phyloP scores from a whole-genome alignment of 2,797 vertebrate genomes.

The Tragelaphus oryx region DNA sequence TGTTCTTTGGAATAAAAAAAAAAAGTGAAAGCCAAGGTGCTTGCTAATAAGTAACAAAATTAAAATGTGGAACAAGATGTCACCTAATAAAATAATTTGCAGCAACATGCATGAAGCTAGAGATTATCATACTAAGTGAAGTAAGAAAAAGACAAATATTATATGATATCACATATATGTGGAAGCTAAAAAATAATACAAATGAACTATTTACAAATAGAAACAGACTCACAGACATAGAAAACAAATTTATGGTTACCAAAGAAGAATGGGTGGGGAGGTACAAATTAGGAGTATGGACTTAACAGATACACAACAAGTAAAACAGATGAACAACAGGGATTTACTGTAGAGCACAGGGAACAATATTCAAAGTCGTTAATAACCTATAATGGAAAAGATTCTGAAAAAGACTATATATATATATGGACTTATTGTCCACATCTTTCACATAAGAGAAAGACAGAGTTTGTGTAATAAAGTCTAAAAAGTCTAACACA shows the following conservation, averaged over 20 bases:
- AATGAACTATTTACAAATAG: background rate
- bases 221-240: background rate
- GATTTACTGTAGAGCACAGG: background rate
- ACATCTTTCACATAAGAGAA: conserved; percentile 26
- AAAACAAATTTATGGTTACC: background rate
- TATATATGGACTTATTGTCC: background rate
- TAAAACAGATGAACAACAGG: background rate
- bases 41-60: background rate
- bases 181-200: background rate
- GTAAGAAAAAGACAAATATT: background rate
- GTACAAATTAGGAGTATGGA: background rate
- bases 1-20: background rate
- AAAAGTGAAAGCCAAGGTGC: background rate
- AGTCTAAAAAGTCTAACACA: background rate
- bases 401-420: background rate
- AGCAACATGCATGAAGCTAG: background rate
- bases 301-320: background rate
- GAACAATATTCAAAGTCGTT: background rate
- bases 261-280: background rate
- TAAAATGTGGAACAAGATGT: background rate
- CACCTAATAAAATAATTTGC: background rate
- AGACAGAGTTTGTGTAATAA: background rate
- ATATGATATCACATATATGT: background rate
- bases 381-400: background rate
- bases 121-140: background rate